phyloP scores from a whole-genome alignment of 2,888 invertebrate genomes.

The Zootermopsis nevadensis region DNA sequence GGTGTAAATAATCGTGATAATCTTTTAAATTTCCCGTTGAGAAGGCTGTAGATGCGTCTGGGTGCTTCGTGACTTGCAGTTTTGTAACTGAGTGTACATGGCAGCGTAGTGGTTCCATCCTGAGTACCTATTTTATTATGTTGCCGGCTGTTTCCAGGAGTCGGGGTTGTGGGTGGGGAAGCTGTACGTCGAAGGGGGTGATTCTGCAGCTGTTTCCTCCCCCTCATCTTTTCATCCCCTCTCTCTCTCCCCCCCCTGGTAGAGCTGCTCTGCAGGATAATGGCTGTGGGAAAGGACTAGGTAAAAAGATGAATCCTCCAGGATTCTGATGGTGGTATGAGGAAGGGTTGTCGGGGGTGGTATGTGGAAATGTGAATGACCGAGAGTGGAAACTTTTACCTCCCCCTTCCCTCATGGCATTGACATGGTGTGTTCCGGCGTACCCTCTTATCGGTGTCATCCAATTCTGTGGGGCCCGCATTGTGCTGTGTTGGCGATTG shows the following conservation, averaged over 20 bases:
- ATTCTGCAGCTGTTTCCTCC: constrained; percentile 13
- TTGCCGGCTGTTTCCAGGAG: constrained; percentile 8
- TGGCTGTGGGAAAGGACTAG: too few species aligned
- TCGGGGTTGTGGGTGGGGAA: neutral
- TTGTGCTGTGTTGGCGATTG: neutral
- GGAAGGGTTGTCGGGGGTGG: neutral
- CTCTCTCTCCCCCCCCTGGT: neutral
- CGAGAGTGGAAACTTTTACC: neutral
- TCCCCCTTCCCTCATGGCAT: neutral
- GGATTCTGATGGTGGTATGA: neutral
- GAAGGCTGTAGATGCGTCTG: too few species aligned
- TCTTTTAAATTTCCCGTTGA: too few species aligned
- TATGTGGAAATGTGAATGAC: constrained; percentile 5
- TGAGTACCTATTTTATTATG: constrained; percentile 30
- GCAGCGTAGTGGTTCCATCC: neutral
- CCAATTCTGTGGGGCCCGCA: neutral
- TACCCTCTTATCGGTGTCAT: neutral
- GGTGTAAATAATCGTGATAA: too few species aligned
- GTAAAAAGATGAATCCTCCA: neutral
- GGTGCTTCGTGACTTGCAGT: too few species aligned
- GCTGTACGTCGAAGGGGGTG: neutral
- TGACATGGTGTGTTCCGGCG: neutral
- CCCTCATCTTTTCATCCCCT: neutral
- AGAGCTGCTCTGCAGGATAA: neutral
- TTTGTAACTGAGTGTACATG: neutral